Evolutionary conservation across 2,888 invertebrate species (phyloP).

Genomic region (Hedya salicella): DNA sequence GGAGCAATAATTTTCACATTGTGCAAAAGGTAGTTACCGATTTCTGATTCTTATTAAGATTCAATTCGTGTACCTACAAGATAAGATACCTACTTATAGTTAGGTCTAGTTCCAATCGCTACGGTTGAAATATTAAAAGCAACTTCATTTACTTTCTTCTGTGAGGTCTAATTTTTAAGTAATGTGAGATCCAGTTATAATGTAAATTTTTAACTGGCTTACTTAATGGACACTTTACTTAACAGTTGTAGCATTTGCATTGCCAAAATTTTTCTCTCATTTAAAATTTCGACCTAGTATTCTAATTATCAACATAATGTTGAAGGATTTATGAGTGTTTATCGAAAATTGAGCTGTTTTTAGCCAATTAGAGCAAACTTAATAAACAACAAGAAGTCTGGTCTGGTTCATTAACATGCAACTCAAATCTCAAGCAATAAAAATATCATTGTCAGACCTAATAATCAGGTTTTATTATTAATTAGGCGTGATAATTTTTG

Average conservation of each 20-base stretch:
- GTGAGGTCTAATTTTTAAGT: conserved; percentile 8
- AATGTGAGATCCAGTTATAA: conserved; percentile 28
- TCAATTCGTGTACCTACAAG: too few relatives aligned
- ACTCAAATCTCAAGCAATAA: too few relatives aligned
- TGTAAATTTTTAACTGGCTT: conserved; percentile 23
- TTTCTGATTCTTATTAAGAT: too few relatives aligned
- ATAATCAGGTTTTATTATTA: too few relatives aligned
- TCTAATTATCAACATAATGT: conserved; percentile 5
- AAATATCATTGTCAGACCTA: too few relatives aligned
- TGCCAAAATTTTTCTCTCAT: background rate
- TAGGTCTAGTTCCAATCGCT: background rate
- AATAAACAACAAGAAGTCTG: too few relatives aligned
- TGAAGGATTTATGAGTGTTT: background rate
- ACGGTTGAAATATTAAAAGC: background rate
- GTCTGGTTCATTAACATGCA: too few relatives aligned
- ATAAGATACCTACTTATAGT: too few relatives aligned
- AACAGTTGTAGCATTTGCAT: conserved; percentile 17
- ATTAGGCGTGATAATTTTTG: too few relatives aligned
- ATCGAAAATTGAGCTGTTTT: background rate
- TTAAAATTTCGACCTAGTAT: conserved; percentile 9
- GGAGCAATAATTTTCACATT: too few relatives aligned
- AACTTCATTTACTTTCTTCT: background rate
- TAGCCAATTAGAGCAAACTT: background rate
- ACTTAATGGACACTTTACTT: conserved; percentile 21
- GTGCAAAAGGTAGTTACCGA: too few relatives aligned